A percentile compares a stretch with the other conserved stretches of the same genome.
Conservation (phyloP, 2,797 vertebrate genomes). For the Chanos chanos region DNA sequence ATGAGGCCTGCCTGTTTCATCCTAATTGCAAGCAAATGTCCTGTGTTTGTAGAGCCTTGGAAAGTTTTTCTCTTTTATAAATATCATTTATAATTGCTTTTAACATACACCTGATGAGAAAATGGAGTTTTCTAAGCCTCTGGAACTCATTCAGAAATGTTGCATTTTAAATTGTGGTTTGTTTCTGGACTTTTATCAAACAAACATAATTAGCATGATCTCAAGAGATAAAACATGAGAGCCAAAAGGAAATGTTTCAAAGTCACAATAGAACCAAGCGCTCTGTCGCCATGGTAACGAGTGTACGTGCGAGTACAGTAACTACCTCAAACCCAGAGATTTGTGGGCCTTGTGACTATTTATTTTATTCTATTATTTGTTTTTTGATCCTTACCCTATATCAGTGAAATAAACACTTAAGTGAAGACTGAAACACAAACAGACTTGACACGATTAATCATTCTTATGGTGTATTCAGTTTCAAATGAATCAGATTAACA, state of each 20-base stretch:
- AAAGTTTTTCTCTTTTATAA: constrained; percentile 31
- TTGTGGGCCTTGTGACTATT: no score
- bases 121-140: constrained; percentile 27
- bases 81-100: constrained; percentile 41
- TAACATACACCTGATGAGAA: constrained; percentile 46
- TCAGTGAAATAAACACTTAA: no score
- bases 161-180: constrained; percentile 20
- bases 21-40: constrained; percentile 46
- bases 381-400: no score
- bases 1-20: constrained; percentile 30
- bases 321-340: no score
- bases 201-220: constrained; percentile 25
- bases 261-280: constrained; percentile 1
- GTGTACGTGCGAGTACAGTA: no score
- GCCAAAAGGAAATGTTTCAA: constrained; percentile 23
- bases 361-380: no score
- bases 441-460: background rate
- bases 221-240: constrained; percentile 16
- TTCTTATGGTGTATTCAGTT: background rate
- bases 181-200: constrained; percentile 16
- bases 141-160: constrained; percentile 26
- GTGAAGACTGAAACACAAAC: background rate
- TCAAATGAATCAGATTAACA: background rate
- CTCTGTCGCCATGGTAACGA: constrained; percentile 4
- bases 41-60: constrained; percentile 31